A percentile compares a stretch with the other conserved stretches of the same genome.
These are phyloP conservation scores for Drosophila testacea DNA, from an alignment of 2,888 invertebrate species.

Conservation along the genomic window DNA sequence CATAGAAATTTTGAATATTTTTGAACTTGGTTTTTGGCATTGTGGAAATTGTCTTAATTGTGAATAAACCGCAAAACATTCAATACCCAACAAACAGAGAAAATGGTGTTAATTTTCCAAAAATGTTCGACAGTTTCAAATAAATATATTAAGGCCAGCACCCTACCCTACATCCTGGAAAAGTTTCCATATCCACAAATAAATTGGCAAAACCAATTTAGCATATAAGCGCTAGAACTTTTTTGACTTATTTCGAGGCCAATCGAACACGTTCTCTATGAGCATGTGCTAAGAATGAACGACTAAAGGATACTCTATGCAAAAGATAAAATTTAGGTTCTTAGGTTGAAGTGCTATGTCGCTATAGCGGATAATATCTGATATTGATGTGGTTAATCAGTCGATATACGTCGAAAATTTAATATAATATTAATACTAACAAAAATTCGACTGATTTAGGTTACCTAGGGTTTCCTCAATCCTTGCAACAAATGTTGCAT, in stretches of 20 bases:
- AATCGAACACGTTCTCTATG: conserved; percentile 13
- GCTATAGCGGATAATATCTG: not conserved
- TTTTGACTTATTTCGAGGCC: conserved; percentile 32
- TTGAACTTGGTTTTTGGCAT: conserved; percentile 7
- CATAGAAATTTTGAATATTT: conserved; percentile 1
- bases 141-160: conserved; percentile 16
- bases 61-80: conserved; percentile 22
- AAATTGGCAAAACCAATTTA: conserved; percentile 60
- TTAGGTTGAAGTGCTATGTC: not conserved
- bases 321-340: no score
- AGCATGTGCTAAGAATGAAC: not conserved
- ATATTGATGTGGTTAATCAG: not conserved
- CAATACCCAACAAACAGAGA: conserved; percentile 1
- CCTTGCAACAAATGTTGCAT: no score
- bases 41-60: conserved; percentile 19
- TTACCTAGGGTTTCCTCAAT: no score
- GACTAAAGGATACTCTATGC: not conserved
- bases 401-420: no score
- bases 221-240: conserved; percentile 46
- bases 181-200: conserved; percentile 22
- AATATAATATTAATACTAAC: no score
- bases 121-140: conserved; percentile 9
- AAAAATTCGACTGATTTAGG: no score
- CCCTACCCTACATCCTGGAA: not conserved
- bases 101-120: conserved; percentile 15